Evolutionary conservation across 1,140 invertebrate genomes (phyloP), one percentile per base, ranked within the genome.

Genomic region (Atopsyche davidsoni): DNA sequence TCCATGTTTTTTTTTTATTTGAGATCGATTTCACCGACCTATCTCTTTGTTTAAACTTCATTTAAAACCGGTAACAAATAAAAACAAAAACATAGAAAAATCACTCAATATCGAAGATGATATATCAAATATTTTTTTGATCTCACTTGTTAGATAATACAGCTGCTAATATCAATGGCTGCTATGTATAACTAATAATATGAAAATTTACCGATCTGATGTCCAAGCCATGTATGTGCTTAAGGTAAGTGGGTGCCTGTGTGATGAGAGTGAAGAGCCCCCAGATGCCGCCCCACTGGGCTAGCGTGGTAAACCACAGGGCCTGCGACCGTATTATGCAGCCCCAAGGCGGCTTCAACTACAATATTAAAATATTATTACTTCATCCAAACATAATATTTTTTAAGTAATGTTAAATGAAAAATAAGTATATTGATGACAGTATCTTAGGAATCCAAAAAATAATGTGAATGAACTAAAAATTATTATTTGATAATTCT

Each of bases 191-290:
- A 57, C 18, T 21, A 40, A 10, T 19, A 42, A 46, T n/a, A 48
- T 19, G 24, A 46, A 17, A 41, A 69, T 71, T 69, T 69, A 92
- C 90, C 61, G 79, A 72, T 64, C 80, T 76, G 14, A 93, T 83
- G 56, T 88, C 78, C 75, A 86, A 90, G 48, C 89, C 83, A 44
- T 94, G 81, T 23, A 93, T 81, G 57, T 85, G 80, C 48, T 83
- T 85, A 62, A 96, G 83, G 63, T 92, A 96, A 0, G 84, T 87
- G 0, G 92, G 92, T 0, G 89, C 75, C 58, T 89, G 82, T 1
- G 87, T 89, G 64, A 93, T 80, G 40, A 93, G 69, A 0, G 87
- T 93, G 51, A 92, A 87, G 24, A 91, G 79, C 2, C 87, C 87
- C 89, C 89, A 96, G 58, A 87, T 81, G 35, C 82, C 79, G 9